Percentiles rank a stretch among this genome's conserved stretches.
Conservation (phyloP, 2,113 vertebrate genomes). For the Plestiodon gilberti region DNA sequence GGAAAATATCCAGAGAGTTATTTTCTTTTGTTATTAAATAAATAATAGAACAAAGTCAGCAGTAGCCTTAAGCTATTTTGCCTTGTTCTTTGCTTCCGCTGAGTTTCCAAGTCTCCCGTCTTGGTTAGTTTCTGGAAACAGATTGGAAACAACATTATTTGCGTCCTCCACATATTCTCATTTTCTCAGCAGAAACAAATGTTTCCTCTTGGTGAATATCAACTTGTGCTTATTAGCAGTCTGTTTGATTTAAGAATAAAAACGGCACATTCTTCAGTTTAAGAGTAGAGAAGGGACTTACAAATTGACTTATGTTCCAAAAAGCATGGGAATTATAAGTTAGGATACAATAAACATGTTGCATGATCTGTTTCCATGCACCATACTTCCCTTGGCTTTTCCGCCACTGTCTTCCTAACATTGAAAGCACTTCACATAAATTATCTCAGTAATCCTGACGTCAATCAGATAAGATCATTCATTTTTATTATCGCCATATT, state of each 20-base stretch:
- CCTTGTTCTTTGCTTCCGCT: background rate
- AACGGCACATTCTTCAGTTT: background rate
- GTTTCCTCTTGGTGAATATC: too few relatives aligned
- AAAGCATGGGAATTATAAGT: background rate
- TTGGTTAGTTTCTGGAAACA: background rate
- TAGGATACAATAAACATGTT: too few relatives aligned
- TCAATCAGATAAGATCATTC: too few relatives aligned
- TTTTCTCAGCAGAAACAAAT: background rate
- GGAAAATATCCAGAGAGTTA: background rate
- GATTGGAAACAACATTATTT: background rate
- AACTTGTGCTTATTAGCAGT: background rate
- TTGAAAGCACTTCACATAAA: background rate
- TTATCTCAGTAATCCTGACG: background rate
- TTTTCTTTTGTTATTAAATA: conserved; percentile 1
- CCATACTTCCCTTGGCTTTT: background rate
- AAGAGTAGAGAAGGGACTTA: background rate
- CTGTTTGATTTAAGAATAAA: background rate
- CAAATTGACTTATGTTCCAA: background rate
- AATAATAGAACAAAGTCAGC: background rate
- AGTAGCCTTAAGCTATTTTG: conserved; percentile 13
- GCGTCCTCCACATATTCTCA: background rate
- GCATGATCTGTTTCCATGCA: too few relatives aligned
- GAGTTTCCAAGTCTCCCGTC: background rate
- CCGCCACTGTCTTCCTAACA: background rate
- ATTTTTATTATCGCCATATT: background rate